Percentiles rank a stretch among this genome's conserved stretches.
phyloP scores from a whole-genome alignment of 2,888 invertebrate genomes.

The Idaea dimidiata region DNA sequence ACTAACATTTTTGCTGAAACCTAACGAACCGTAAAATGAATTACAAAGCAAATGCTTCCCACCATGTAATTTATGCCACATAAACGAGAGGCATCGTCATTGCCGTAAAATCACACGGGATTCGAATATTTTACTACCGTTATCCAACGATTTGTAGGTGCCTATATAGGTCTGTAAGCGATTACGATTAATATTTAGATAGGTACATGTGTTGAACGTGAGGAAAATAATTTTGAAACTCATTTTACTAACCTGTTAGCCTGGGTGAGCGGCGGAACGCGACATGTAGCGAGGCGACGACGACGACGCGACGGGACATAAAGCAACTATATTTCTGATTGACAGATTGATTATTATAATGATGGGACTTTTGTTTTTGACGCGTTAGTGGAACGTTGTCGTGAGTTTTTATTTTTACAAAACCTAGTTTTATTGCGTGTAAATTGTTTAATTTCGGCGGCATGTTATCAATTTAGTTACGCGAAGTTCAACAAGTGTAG shows the following conservation, averaged over 20 bases:
- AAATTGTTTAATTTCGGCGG: too few species aligned
- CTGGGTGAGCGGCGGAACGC: too few species aligned
- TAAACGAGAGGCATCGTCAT: constrained; percentile 18
- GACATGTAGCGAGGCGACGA: too few species aligned
- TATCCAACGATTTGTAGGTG: constrained; percentile 15
- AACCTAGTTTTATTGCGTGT: too few species aligned
- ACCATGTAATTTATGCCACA: constrained; percentile 45
- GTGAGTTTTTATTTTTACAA: too few species aligned
- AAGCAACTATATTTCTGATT: too few species aligned
- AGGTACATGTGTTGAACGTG: background rate
- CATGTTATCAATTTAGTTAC: too few species aligned
- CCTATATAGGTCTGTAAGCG: background rate
- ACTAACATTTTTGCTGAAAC: constrained; percentile 36
- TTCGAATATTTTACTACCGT: constrained; percentile 37
- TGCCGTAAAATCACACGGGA: constrained; percentile 43
- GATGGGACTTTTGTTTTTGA: too few species aligned
- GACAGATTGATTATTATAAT: too few species aligned
- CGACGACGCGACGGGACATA: too few species aligned
- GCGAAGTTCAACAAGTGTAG: too few species aligned
- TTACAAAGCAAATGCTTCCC: constrained; percentile 46
- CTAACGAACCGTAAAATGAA: constrained; percentile 56
- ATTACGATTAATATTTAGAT: background rate
- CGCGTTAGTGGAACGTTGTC: too few species aligned
- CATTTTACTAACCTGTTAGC: background rate
- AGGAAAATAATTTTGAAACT: background rate